Conservation (phyloP, 2,888 invertebrate species). For the Dyspetes luteomarginatus region DNA sequence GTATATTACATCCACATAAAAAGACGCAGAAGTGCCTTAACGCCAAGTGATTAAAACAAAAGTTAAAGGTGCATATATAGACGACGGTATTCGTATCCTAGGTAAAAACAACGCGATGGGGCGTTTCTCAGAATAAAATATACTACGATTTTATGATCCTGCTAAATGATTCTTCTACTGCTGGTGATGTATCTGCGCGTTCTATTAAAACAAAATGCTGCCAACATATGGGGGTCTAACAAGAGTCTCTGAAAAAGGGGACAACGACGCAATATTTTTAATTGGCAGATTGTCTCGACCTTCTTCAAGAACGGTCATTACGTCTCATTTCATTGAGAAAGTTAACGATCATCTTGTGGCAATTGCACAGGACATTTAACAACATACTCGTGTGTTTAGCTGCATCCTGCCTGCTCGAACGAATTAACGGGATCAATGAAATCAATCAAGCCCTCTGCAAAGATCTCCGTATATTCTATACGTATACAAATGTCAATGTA, state of each 20-base stretch:
- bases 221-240: constrained; percentile 6
- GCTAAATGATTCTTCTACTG: not conserved
- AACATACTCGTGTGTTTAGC: not conserved
- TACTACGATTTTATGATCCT: not conserved
- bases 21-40: too few species aligned
- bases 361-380: constrained; percentile 39
- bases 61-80: too few species aligned
- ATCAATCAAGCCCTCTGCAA: constrained; percentile 11
- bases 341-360: constrained; percentile 35
- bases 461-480: constrained; percentile 1
- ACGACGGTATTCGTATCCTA: not conserved
- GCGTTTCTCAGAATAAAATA: not conserved
- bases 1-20: too few species aligned
- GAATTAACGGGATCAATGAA: constrained; percentile 22
- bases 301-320: constrained; percentile 47
- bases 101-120: not conserved
- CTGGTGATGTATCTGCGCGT: not conserved
- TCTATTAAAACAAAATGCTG: constrained; percentile 27
- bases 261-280: constrained; percentile 60
- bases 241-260: constrained; percentile 19
- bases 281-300: constrained; percentile 67
- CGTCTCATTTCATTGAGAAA: constrained; percentile 14
- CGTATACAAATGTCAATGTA: not conserved
- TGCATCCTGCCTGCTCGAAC: constrained; percentile 31
- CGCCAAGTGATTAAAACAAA: too few species aligned